Base-by-base conservation (phyloP, 92 coral and sea anemone genomes). In the Bergia sp. region DNA sequence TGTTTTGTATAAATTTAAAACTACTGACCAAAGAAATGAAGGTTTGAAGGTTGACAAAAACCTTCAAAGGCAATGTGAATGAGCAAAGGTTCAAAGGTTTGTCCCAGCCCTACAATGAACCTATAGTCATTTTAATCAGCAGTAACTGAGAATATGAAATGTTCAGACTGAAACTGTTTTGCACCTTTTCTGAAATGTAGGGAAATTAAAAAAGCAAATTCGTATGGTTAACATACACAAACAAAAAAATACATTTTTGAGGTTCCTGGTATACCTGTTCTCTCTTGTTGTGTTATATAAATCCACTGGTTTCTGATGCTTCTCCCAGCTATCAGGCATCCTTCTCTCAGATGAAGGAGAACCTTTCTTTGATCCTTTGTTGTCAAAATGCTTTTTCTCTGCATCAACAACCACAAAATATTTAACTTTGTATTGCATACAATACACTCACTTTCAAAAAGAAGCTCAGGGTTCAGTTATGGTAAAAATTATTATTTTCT, bases 291-390 rank as follows among this genome's bases (percentile, higher is more conserved):
- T 84, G 13, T 41, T n/a, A 82, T 43, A 41, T 12, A 84, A 71
- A 37, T 71, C 79, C 67, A 47, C 38, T 41, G 58, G 73, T 42
- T 65, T 66, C 6, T 43, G 43, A 16, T 44, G 16, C 8, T 65
- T 7, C 3, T 49, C 61, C 69, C 39, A 49, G 6, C 37, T 36
- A 29, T 79, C 39, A 7, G 79, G 5, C 42, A 40, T 23, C 18
- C 40, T 71, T 20, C 65, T 72, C 47, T 84, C 67, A 23, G 77
- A 77, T 84, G 44, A 66, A 82, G 40, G 58, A 61, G 58, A 66
- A 40, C 2, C 50, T 69, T 66, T 82, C 37, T 55, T 79, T 20
- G 57, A 36, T 73, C 79, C 16, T 73, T 71, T 71, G 64, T 44
- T 45, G 37, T 36, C 78, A 43, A 69, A 45, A 36, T 4, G 77